Conservation (phyloP, 2,113 vertebrate species). For the Neogale vison region DNA sequence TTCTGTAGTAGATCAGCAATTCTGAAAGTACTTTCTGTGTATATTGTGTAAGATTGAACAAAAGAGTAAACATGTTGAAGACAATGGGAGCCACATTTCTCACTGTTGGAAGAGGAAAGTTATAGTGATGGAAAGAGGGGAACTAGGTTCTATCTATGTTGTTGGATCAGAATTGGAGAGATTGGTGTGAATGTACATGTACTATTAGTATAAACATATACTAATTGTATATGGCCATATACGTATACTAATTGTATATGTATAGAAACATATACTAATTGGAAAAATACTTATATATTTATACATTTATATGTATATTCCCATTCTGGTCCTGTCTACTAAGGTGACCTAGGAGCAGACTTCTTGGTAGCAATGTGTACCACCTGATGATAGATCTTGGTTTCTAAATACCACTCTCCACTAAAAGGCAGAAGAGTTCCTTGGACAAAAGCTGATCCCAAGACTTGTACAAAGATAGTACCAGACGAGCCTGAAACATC, state of each 20-base stretch:
- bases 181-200: background rate
- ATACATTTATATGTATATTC: background rate
- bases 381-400: background rate
- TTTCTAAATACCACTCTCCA: conserved; percentile 11
- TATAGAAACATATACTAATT: background rate
- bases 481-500: background rate
- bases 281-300: background rate
- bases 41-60: background rate
- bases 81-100: conserved; percentile 29
- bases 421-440: background rate
- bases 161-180: background rate
- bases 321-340: background rate
- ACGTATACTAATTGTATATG: no score
- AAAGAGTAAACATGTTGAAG: conserved; percentile 25
- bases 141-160: background rate
- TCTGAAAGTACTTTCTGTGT: conserved; percentile 12
- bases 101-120: background rate
- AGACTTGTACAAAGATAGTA: background rate
- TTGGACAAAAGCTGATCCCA: background rate
- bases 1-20: background rate
- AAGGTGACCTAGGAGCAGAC: background rate
- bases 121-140: background rate
- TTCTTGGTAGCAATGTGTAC: background rate
- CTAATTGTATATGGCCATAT: no score
- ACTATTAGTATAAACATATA: background rate